Evolutionary conservation across 2,113 vertebrate genomes (phyloP).

Genomic region (Alligator mississippiensis): DNA sequence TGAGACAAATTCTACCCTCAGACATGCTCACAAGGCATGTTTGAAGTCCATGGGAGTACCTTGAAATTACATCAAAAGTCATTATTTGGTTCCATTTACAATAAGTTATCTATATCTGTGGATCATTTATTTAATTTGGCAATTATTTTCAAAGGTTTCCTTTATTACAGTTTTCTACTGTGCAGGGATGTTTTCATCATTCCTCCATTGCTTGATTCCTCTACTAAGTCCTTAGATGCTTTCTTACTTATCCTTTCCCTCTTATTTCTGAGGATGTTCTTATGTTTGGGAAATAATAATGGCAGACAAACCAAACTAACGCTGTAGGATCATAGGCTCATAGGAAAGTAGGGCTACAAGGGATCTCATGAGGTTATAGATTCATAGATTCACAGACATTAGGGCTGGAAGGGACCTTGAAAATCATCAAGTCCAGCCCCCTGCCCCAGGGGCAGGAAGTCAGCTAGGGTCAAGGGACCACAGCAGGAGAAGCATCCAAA

Average conservation of each 20-base stretch:
- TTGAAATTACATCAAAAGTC: not conserved
- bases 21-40: not conserved
- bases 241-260: not conserved
- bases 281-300: not conserved
- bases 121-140: not conserved
- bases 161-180: constrained; percentile 38
- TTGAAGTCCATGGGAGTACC: not conserved
- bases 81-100: not conserved
- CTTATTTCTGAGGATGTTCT: not conserved
- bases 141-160: constrained; percentile 10
- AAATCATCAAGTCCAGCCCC: no score
- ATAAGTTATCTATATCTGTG: not conserved
- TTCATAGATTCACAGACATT: no score
- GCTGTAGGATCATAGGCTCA: not conserved
- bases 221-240: not conserved
- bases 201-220: not conserved
- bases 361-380: no score
- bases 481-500: no score
- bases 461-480: no score
- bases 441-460: no score
- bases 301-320: not conserved
- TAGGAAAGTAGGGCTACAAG: no score
- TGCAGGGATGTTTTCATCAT: not conserved
- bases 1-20: constrained; percentile 24
- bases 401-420: no score